Conservation (phyloP, 2,888 invertebrate genomes). For the Omphaloscelis lunosa region DNA sequence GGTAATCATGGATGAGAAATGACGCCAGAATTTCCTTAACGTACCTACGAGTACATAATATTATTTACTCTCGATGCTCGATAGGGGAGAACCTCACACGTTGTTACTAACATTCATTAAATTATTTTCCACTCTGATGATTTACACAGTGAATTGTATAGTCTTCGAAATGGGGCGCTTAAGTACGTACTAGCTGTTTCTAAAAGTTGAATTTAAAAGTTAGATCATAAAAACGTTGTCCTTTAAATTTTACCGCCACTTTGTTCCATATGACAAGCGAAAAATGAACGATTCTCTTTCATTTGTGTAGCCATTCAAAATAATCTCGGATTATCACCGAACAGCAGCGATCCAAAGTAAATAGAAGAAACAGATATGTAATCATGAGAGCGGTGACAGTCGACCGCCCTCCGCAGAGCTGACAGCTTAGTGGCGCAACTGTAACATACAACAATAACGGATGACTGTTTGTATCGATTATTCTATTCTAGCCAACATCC, state of each 20-base stretch:
- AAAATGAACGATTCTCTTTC: conserved; percentile 25
- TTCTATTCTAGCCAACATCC: not conserved
- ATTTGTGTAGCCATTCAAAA: conserved; percentile 6
- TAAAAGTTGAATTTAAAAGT: conserved; percentile 6
- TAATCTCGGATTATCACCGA: not conserved
- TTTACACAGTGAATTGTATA: not conserved
- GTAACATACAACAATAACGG: not conserved
- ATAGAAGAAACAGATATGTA: too few species aligned
- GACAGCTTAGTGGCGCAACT: not conserved
- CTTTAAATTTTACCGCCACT: conserved; percentile 14
- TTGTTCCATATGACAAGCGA: conserved; percentile 13
- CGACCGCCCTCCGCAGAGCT: not conserved
- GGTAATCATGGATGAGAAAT: conserved; percentile 62
- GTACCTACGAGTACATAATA: conserved; percentile 23
- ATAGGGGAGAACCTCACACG: not conserved
- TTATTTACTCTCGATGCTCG: conserved; percentile 13
- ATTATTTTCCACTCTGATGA: not conserved
- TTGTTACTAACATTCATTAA: conserved; percentile 3
- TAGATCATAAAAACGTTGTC: not conserved
- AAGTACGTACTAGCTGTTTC: not conserved
- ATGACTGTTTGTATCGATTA: not conserved
- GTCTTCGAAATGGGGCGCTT: not conserved
- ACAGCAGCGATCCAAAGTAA: not conserved
- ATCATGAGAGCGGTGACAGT: not conserved
- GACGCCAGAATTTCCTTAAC: conserved; percentile 25